Percentiles rank a stretch among this genome's conserved stretches.
Evolutionary conservation across 2,888 invertebrate genomes (phyloP).

Genomic region (Agrotis exclamationis): DNA sequence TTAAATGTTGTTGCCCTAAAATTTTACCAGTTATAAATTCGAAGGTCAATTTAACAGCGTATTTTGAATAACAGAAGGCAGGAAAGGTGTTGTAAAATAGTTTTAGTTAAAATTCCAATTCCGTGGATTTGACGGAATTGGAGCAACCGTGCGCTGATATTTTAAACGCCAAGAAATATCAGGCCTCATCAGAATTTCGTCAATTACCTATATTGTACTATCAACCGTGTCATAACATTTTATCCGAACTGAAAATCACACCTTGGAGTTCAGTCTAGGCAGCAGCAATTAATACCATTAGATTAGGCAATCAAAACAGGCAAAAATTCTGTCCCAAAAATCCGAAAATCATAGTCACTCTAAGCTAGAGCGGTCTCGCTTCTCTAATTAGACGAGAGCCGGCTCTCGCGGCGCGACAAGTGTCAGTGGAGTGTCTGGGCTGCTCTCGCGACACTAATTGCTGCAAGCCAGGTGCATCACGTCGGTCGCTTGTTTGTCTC

Average conservation of each 20-base stretch:
- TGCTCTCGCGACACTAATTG: constrained; percentile 59
- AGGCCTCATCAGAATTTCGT: too few species aligned
- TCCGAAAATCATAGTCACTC: neutral
- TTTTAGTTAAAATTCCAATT: neutral
- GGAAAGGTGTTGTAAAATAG: neutral
- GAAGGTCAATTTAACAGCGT: neutral
- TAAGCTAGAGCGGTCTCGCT: constrained; percentile 39
- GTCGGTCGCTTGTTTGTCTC: constrained; percentile 45
- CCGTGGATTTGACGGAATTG: too few species aligned
- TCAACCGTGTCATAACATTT: too few species aligned
- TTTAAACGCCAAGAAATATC: too few species aligned
- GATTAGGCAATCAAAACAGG: too few species aligned
- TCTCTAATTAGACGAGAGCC: constrained; percentile 64
- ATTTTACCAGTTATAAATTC: neutral
- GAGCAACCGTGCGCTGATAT: too few species aligned
- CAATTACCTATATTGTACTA: too few species aligned
- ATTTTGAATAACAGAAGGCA: neutral
- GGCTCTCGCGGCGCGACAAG: constrained; percentile 39
- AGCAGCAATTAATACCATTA: too few species aligned
- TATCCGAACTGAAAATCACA: too few species aligned
- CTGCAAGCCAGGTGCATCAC: constrained; percentile 54
- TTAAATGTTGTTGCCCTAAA: neutral
- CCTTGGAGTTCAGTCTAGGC: too few species aligned
- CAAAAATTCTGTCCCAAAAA: constrained; percentile 6
- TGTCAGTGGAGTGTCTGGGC: constrained; percentile 48